A percentile compares a stretch with the other conserved stretches of the same genome.
These are phyloP conservation scores for Nylanderia fulva DNA, from an alignment of 1,140 invertebrate species.

Conservation along the genomic window DNA sequence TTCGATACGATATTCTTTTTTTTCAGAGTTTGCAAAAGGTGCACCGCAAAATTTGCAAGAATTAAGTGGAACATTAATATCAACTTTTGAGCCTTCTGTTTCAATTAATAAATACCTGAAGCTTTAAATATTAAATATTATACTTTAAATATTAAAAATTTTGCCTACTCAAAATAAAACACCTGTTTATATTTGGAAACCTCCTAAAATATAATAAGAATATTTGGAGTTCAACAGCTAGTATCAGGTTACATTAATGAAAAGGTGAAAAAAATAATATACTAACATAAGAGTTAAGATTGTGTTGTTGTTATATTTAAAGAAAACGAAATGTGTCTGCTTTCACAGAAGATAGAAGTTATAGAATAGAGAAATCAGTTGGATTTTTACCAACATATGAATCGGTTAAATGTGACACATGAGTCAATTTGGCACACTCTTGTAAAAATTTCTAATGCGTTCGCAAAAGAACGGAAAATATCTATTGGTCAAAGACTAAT, in stretches of 20 bases:
- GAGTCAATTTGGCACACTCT: conserved; percentile 32
- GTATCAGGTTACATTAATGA: no score
- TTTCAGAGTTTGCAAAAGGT: not conserved
- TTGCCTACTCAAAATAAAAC: no score
- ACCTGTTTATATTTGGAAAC: no score
- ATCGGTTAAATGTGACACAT: no score
- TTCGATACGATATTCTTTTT: not conserved
- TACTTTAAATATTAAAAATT: no score
- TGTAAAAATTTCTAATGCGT: conserved; percentile 24
- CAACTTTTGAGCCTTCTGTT: no score
- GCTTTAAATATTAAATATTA: no score
- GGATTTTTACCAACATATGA: not conserved
- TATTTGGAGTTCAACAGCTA: no score
- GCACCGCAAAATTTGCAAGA: not conserved
- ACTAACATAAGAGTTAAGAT: no score
- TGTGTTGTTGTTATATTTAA: not conserved
- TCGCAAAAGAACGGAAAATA: not conserved
- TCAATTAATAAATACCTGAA: no score
- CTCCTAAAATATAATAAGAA: no score
- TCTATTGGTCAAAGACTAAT: conserved; percentile 33
- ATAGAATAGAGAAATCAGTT: not conserved
- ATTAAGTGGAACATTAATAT: not conserved
- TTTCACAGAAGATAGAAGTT: not conserved
- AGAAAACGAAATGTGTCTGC: not conserved
- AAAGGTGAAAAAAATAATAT: no score